Evolutionary conservation across 2,888 invertebrate genomes (phyloP), one percentile per base, ranked within the genome.

Genomic region (Adela reaumurella): DNA sequence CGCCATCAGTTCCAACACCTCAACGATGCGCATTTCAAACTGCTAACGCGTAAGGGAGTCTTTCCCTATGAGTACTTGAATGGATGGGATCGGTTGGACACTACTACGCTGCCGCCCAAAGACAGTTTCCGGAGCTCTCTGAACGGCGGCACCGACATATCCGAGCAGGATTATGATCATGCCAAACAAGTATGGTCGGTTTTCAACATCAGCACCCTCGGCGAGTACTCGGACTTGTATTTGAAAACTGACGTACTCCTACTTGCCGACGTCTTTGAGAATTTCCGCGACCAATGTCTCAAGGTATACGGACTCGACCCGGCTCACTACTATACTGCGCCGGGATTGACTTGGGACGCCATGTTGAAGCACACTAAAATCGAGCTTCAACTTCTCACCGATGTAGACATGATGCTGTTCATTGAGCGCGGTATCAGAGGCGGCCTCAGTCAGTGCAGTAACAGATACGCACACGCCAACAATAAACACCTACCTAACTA

Each of bases 221-320:
- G 56, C 6, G 53, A 57, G 44, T 59, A 58, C 20, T 53, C 52
- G 2, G 57, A 61, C 46, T 46, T 58, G 19, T 61, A 59, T 49
- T 43, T 56, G 16, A 57, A 56, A n/a, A n/a, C n/a, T n/a, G n/a
- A n/a, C n/a, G n/a, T n/a, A n/a, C n/a, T n/a, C n/a, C n/a, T n/a
- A n/a, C 46, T 61, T 44, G 51, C 56, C 46, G 58, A 61, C 46
- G 53, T 58, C 19, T 59, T 59, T 48, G 56, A 61, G 54, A 57
- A 57, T 43, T 60, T 59, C 52, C 49, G 59, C 49, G 47, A 48
- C 2, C 51, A 50, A 8, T 53, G 57, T 46, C 48, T 54, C 19
- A 6, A 19, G 19, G 35, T 54, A 49, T 60, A 58, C 52, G 44
- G 54, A 11, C 50, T 61, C 14, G 60, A 58, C 50, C 55, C n/a